Conservation (phyloP, 2,888 invertebrate genomes). For the Bedellia somnulentella region DNA sequence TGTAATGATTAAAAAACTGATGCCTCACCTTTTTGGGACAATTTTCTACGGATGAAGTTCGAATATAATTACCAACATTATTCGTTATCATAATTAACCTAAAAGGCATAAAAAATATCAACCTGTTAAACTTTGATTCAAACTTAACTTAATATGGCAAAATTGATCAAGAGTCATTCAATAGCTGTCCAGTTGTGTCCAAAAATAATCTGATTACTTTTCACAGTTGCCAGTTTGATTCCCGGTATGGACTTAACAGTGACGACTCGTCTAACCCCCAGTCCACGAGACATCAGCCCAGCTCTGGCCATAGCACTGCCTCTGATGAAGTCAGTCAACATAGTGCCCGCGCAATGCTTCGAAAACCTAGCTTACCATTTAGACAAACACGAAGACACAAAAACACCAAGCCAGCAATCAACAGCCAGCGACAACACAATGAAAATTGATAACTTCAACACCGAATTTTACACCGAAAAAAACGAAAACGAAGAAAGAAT, state of each 20-base stretch:
- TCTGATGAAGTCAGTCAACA: slow-evolving; percentile 61
- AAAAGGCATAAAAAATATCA: too few species aligned
- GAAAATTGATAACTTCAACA: slow-evolving; percentile 37
- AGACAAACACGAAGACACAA: slow-evolving; percentile 28
- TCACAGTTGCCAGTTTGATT: slow-evolving; percentile 52
- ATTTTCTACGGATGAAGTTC: too few species aligned
- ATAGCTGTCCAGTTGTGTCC: background rate
- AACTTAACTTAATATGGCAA: too few species aligned
- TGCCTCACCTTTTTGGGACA: too few species aligned
- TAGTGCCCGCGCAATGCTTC: slow-evolving; percentile 46
- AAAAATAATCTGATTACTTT: slow-evolving; percentile 3
- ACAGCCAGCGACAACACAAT: slow-evolving; percentile 32
- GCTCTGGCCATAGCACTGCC: slow-evolving; percentile 64
- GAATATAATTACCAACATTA: too few species aligned
- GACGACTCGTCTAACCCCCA: slow-evolving; percentile 66
- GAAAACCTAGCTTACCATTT: slow-evolving; percentile 51
- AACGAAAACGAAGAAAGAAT: slow-evolving; percentile 32
- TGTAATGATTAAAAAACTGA: too few species aligned
- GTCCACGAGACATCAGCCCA: slow-evolving; percentile 67
- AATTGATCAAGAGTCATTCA: too few species aligned
- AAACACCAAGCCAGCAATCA: slow-evolving; percentile 12
- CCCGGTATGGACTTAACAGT: slow-evolving; percentile 65
- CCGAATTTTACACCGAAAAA: slow-evolving; percentile 33
- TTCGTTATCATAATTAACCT: too few species aligned
- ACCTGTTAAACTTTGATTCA: too few species aligned